A percentile compares a stretch with the other conserved stretches of the same genome.
Conservation (phyloP, 2,797 vertebrate genomes). For the Austrolebias charrua region DNA sequence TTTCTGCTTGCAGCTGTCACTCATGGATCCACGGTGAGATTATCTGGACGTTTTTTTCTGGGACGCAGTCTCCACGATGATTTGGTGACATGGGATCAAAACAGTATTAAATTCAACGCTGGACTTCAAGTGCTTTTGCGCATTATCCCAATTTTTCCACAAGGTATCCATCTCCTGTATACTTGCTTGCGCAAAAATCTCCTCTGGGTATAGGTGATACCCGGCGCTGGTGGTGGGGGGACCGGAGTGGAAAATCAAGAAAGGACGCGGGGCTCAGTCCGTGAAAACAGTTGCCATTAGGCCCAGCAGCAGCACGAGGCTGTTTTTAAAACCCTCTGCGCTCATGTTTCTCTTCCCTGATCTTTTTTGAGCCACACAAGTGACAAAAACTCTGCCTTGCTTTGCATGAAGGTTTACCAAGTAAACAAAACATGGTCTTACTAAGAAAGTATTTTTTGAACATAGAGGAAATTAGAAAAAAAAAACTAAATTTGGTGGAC, state of each 20-base stretch:
- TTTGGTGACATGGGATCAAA: constrained; percentile 38
- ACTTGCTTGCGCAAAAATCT: constrained; percentile 25
- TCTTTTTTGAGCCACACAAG: background rate
- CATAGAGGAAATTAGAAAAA: constrained; percentile 7
- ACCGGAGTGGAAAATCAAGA: constrained; percentile 60
- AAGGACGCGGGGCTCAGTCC: constrained; percentile 66
- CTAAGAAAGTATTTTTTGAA: background rate
- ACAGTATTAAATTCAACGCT: constrained; percentile 15
- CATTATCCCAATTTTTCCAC: constrained; percentile 5
- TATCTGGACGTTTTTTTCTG: constrained; percentile 4
- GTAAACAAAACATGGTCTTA: constrained; percentile 20
- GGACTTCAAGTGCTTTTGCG: constrained; percentile 15
- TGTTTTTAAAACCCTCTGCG: constrained; percentile 18
- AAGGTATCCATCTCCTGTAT: constrained; percentile 15
- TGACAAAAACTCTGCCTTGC: constrained; percentile 17
- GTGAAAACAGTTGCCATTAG: constrained; percentile 42
- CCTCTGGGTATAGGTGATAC: constrained; percentile 16
- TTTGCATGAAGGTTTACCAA: constrained; percentile 31
- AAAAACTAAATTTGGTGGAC: background rate
- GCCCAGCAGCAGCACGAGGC: constrained; percentile 40
- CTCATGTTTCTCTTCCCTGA: constrained; percentile 2
- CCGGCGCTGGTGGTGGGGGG: constrained; percentile 23
- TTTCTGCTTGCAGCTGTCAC: constrained; percentile 8
- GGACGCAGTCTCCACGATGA: constrained; percentile 22
- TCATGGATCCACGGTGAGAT: constrained; percentile 5